These are phyloP conservation scores for Callocephalon fimbriatum DNA, from an alignment of 2,113 vertebrate species.

Conservation along the genomic window DNA sequence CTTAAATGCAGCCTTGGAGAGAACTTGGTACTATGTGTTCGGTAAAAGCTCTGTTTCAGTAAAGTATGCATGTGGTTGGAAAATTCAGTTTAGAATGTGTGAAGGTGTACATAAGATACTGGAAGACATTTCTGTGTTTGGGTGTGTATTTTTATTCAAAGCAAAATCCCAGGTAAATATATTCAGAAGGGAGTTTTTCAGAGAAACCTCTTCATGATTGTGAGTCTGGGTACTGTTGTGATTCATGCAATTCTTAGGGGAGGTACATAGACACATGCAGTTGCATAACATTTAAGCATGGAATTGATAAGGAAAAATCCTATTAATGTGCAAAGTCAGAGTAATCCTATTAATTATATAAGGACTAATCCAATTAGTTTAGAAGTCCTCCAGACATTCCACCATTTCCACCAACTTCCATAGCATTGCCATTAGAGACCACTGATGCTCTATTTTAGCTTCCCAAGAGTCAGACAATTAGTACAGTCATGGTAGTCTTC, in stretches of 20 bases:
- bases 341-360: conserved; percentile 56
- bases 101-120: not conserved
- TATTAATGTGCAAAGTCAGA: conserved; percentile 16
- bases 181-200: not conserved
- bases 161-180: not conserved
- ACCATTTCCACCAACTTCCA: not conserved
- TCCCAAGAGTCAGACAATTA: not conserved
- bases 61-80: not conserved
- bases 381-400: conserved; percentile 15
- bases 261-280: not conserved
- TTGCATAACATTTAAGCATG: not conserved
- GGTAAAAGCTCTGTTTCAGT: not conserved
- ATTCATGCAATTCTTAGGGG: not conserved
- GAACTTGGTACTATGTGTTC: not conserved
- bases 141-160: not conserved
- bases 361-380: conserved; percentile 52
- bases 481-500: not conserved
- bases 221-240: not conserved
- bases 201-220: accelerated
- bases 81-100: not conserved
- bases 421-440: not conserved
- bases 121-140: not conserved
- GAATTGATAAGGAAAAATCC: conserved; percentile 53
- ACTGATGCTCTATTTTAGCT: not conserved
- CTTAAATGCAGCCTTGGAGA: not conserved